Conservation (phyloP, 30 jellyfish, hydroid and myxozoan species). For the Pelagia noctiluca region DNA sequence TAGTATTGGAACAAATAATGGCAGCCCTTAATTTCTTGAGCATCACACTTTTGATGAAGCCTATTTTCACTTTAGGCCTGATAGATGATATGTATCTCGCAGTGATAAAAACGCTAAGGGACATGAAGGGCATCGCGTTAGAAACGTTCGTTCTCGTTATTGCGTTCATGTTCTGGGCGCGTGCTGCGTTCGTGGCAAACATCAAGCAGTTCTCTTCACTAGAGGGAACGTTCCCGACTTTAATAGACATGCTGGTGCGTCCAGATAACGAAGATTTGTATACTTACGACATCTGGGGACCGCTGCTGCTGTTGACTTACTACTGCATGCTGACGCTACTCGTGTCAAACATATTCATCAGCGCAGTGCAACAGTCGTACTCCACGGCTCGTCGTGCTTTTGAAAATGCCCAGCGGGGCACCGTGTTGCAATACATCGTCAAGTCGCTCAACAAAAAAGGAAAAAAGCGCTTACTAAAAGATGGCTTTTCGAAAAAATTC, state of each 20-base stretch:
- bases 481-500: not conserved
- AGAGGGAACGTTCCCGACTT: constrained; percentile 33
- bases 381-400: constrained; percentile 49
- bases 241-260: constrained; percentile 70
- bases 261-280: constrained; percentile 54
- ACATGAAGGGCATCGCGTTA: constrained; percentile 53
- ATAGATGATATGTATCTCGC: constrained; percentile 71
- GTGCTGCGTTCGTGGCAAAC: constrained; percentile 51
- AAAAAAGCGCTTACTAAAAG: not conserved
- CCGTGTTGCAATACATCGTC: constrained; percentile 27
- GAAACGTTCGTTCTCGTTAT: constrained; percentile 41
- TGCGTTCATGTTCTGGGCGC: constrained; percentile 68
- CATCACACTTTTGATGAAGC: constrained; percentile 40
- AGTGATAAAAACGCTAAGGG: constrained; percentile 21
- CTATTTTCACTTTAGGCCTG: constrained; percentile 66
- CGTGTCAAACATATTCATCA: constrained; percentile 52
- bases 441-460: constrained; percentile 31
- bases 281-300: constrained; percentile 23
- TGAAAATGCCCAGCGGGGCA: constrained; percentile 11
- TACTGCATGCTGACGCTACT: constrained; percentile 33
- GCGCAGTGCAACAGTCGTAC: constrained; percentile 66
- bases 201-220: constrained; percentile 34
- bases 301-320: constrained; percentile 22
- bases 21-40: constrained; percentile 29
- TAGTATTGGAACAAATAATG: constrained; percentile 13